Evolutionary conservation across 2,113 vertebrate species (phyloP), one percentile per base, ranked within the genome.

Genomic region (Austrofundulus limnaeus): DNA sequence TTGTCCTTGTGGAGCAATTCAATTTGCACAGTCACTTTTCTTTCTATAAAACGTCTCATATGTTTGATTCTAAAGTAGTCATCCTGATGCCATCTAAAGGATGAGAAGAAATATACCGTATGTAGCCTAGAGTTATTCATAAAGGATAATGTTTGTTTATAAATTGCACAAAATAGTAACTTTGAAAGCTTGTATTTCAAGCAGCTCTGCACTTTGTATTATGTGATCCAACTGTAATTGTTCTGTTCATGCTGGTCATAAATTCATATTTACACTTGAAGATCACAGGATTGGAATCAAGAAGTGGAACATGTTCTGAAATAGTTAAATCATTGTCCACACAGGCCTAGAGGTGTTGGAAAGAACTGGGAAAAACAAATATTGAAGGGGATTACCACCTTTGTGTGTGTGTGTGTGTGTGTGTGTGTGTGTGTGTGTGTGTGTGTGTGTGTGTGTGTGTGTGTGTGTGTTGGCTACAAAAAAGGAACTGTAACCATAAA

Each of bases 51-150:
- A 41, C 39, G 2, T 2, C 13, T 41, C 39, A 41, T n/a, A n/a
- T 10, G 12, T 41, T 41, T 41, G 2, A 3, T 41, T 14, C 12
- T 14, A 41, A 14, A 14, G 15, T 41, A 14, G 12, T 15, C 39
- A 14, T 41, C 70, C 73, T 47, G 53, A n/a, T 56, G 16, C 49
- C n/a, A n/a, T n/a, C 28, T 48, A 38, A 8, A 5, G 70, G 19
- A 16, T 43, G 17, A 66, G 9, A 1, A 50, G 23, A 34, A 64
- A 53, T 31, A 11, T 43, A 19, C 38, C 25, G 62, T 70, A 61
- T 72, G 61, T 72, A 68, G 79, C 78, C 92, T 28, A 92, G 85
- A 92, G 64, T 78, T 93, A 91, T 92, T 92, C 91, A 92, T 85
- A 53, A 42, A 34, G 31, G 31, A 9, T 8, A 38, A 93, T 92